Evolutionary conservation across 2,797 vertebrate genomes (phyloP).

Genomic region (Gadopsis marmoratus): DNA sequence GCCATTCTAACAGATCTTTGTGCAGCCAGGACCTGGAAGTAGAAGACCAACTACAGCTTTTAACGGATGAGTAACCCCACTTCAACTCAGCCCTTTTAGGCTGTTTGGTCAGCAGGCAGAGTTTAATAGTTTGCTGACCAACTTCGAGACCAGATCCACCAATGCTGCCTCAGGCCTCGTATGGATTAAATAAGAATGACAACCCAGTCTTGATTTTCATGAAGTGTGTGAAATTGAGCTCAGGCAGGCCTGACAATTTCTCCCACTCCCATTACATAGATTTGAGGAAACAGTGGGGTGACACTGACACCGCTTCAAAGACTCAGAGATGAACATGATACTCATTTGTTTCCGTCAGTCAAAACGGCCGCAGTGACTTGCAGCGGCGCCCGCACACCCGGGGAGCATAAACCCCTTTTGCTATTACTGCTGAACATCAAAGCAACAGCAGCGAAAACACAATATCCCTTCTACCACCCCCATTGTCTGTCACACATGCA

Average conservation of each 20-base stretch:
- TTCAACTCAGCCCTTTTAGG: slow-evolving; percentile 23
- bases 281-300: slow-evolving; percentile 56
- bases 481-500: slow-evolving; percentile 48
- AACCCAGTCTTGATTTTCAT: slow-evolving; percentile 61
- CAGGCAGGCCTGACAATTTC: slow-evolving; percentile 53
- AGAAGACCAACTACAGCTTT: background rate
- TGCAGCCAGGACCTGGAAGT: slow-evolving; percentile 1
- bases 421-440: slow-evolving; percentile 72
- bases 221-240: slow-evolving; percentile 71
- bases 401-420: slow-evolving; percentile 53
- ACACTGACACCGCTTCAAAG: slow-evolving; percentile 62
- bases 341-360: slow-evolving; percentile 85
- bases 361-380: slow-evolving; percentile 49
- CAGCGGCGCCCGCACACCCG: slow-evolving; percentile 28
- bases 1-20: background rate
- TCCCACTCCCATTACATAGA: slow-evolving; percentile 38
- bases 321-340: slow-evolving; percentile 74
- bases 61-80: slow-evolving; percentile 17
- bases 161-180: slow-evolving; percentile 37
- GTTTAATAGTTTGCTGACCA: slow-evolving; percentile 54
- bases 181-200: slow-evolving; percentile 69
- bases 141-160: slow-evolving; percentile 47
- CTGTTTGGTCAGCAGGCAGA: slow-evolving; percentile 58
- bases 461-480: slow-evolving; percentile 35
- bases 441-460: slow-evolving; percentile 56